These are phyloP conservation scores for Limnothrissa miodon DNA, from an alignment of 2,113 vertebrate species.

Conservation along the genomic window DNA sequence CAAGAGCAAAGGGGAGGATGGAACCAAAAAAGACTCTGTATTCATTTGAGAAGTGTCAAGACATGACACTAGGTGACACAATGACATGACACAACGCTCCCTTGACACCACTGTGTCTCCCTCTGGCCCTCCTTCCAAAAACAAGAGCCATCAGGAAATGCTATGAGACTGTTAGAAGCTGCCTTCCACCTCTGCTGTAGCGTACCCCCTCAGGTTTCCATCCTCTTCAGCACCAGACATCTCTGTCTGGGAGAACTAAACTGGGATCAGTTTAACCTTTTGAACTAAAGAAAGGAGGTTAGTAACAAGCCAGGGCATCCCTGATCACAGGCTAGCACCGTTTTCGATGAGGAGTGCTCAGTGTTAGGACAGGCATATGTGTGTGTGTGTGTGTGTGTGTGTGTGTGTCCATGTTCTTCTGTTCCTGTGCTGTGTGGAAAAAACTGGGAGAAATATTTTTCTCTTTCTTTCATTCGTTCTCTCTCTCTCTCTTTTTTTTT, in stretches of 20 bases:
- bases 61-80: too few species aligned
- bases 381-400: too few species aligned
- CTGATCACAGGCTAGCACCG: background rate
- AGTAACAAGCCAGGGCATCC: background rate
- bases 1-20: slow-evolving; percentile 71
- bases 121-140: background rate
- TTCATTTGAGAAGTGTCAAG: slow-evolving; percentile 79
- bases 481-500: background rate
- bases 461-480: too few species aligned
- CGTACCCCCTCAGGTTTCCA: background rate
- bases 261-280: background rate
- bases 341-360: background rate
- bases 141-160: slow-evolving; percentile 34
- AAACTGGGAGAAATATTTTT: too few species aligned
- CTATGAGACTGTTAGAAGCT: slow-evolving; percentile 30
- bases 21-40: slow-evolving; percentile 85
- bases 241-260: background rate
- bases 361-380: background rate
- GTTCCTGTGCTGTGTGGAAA: background rate
- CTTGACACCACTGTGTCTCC: slow-evolving; percentile 10
- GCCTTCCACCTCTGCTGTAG: slow-evolving; percentile 6
- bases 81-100: background rate
- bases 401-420: background rate
- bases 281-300: background rate
- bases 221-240: background rate